Base-by-base conservation (phyloP, 1,140 invertebrate genomes). In the Lepidurus arcticus region DNA sequence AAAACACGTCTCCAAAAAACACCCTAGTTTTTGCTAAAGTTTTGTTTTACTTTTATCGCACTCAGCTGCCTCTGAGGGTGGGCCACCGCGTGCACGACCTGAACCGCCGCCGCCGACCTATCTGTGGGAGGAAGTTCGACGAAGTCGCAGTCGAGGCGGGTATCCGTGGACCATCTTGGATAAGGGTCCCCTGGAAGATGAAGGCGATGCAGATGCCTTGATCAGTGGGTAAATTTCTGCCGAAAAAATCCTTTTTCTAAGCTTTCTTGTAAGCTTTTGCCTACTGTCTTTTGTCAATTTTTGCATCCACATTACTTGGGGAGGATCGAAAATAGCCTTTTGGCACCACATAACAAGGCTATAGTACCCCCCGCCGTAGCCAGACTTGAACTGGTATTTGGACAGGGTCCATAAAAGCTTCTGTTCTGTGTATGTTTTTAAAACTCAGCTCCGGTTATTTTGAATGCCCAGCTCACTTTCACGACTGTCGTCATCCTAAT, bases 161-260 rank as follows among this genome's bases (percentile, higher is more conserved):
- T 92, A 92, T 82, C 91, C 91, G 78, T 92, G 90, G 90, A 91
- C 91, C 24, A 87, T 90, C 83, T 83, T 91, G 11, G 81, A 84
- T 79, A 85, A 85, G 73, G 80, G 80, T n/a, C 78, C 79, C 21
- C 65, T 81, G 43, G 74, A 73, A 45, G 75, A 76, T 74, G 24
- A 21, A 10, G 43, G 47, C 43, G 76, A 80, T 43, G 47, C 74
- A 6, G 79, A 80, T n/a, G 42, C 74, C 16, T 73, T 80, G 42
- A 42, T 80, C 24, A 76, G 77, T 78, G 79, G 79, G 79, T 80
- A 73, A 78, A 44, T 78, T 73, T 75, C 26, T 75, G 13, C 43
- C 13, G 42, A 65, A 10, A 34, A 34, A 10, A 42, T 7, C 26
- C 0, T 1, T 7, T 75, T 75, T 44, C 74, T 43, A n/a, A n/a